Percentiles rank a stretch among this genome's conserved stretches.
phyloP scores from a whole-genome alignment of 1,140 invertebrate genomes.

The Theocolax elegans region DNA sequence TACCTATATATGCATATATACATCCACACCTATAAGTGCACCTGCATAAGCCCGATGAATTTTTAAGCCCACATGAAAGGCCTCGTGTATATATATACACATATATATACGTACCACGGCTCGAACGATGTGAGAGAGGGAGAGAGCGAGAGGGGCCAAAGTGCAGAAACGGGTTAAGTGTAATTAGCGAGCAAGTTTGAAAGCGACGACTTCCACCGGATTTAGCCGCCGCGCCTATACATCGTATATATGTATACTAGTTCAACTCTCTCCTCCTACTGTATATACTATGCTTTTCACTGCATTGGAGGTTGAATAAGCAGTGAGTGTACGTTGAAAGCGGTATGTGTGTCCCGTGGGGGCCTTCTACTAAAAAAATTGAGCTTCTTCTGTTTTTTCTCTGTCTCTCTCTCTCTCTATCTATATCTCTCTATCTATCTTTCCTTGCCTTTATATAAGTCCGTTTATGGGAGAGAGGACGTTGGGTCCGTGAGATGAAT shows the following conservation, averaged over 20 bases:
- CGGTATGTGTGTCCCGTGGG: not conserved
- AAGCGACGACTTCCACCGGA: slow-evolving; percentile 35
- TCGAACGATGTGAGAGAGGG: no score
- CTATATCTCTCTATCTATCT: no score
- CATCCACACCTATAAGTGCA: not conserved
- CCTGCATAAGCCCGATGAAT: slow-evolving; percentile 22
- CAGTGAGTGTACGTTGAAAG: no score
- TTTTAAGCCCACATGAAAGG: slow-evolving; percentile 36
- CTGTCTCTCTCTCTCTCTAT: no score
- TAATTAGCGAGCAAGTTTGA: slow-evolving; percentile 42
- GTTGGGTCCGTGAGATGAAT: not conserved
- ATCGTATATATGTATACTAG: not conserved
- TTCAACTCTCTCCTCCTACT: slow-evolving; percentile 2
- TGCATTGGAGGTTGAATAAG: slow-evolving; percentile 2
- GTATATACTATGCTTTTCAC: not conserved
- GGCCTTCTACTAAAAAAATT: not conserved
- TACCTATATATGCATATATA: not conserved
- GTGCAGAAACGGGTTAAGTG: slow-evolving; percentile 45
- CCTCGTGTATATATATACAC: not conserved
- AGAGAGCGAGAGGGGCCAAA: slow-evolving; percentile 16
- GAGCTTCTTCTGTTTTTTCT: not conserved
- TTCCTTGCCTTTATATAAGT: not conserved
- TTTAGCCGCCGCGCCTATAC: not conserved
- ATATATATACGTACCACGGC: not conserved
- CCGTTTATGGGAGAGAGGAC: not conserved